Evolutionary conservation across 2,888 invertebrate species (phyloP).

Genomic region (Spodoptera exigua): DNA sequence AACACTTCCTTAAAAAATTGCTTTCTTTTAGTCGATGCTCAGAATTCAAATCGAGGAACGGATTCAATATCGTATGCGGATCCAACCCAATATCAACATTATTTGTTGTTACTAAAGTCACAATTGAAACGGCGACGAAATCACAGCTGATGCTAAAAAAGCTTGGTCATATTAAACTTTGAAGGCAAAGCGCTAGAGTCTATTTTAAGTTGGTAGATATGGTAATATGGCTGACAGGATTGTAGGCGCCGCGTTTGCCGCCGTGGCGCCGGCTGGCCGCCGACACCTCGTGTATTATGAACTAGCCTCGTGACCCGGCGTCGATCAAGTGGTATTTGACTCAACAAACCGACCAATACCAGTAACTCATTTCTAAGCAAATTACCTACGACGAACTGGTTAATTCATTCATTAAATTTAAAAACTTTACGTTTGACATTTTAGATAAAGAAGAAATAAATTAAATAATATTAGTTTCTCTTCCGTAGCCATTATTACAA

Average conservation of each 20-base stretch:
- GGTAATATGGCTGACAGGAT: conserved; percentile 78
- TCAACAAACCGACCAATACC: conserved; percentile 78
- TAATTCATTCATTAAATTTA: conserved; percentile 44
- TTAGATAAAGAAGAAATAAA: not conserved
- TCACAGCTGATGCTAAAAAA: conserved; percentile 67
- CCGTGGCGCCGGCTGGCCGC: conserved; percentile 88
- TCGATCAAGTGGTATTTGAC: conserved; percentile 87
- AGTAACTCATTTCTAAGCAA: conserved; percentile 77
- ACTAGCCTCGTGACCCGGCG: conserved; percentile 87
- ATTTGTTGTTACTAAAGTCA: conserved; percentile 59
- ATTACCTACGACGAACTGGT: conserved; percentile 69
- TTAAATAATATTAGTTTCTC: not conserved
- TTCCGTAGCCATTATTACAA: conserved; percentile 45
- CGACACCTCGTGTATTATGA: conserved; percentile 88
- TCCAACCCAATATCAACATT: conserved; percentile 50
- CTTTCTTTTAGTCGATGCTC: conserved; percentile 84
- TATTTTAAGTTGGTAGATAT: conserved; percentile 53
- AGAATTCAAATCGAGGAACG: conserved; percentile 86
- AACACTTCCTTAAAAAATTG: conserved; percentile 84
- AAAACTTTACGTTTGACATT: conserved; percentile 4
- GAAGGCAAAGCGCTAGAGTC: conserved; percentile 41
- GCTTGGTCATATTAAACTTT: conserved; percentile 54
- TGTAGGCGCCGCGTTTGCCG: conserved; percentile 86
- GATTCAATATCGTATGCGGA: conserved; percentile 67
- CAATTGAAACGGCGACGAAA: conserved; percentile 59